A percentile compares a stretch with the other conserved stretches of the same genome.
Evolutionary conservation across 2,888 invertebrate genomes (phyloP).

Genomic region (Nebria brevicollis): DNA sequence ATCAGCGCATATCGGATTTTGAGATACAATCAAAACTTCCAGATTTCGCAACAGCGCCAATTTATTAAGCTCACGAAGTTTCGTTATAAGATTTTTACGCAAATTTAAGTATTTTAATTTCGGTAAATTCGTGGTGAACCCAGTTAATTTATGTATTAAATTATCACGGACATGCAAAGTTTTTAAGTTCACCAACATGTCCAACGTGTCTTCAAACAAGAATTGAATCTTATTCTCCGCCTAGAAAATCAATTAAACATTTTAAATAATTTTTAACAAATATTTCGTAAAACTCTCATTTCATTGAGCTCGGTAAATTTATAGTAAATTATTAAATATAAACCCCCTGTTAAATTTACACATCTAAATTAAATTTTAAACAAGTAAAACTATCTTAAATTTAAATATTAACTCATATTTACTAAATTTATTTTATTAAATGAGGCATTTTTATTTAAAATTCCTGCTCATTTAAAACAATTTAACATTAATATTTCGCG

Average conservation of each 20-base stretch:
- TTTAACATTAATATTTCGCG: no score
- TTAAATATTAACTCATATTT: no score
- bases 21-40: constrained; percentile 66
- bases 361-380: no score
- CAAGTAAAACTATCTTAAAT: no score
- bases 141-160: constrained; percentile 66
- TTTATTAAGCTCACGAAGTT: constrained; percentile 67
- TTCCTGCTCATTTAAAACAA: no score
- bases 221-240: constrained; percentile 76
- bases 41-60: constrained; percentile 64
- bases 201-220: constrained; percentile 73
- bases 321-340: no score
- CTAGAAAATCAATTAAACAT: constrained; percentile 46
- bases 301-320: no score
- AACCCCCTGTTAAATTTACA: no score
- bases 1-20: constrained; percentile 64
- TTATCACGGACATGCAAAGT: constrained; percentile 80
- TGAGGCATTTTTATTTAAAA: no score
- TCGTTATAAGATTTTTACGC: constrained; percentile 66
- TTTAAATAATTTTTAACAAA: no score
- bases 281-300: no score
- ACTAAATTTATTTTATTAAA: no score
- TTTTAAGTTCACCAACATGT: constrained; percentile 69
- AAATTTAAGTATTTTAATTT: constrained; percentile 69
- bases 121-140: constrained; percentile 62